Percentiles rank a stretch among this genome's conserved stretches.
Evolutionary conservation across 2,888 invertebrate species (phyloP).

Genomic region (Heteromyza rotundicornis): DNA sequence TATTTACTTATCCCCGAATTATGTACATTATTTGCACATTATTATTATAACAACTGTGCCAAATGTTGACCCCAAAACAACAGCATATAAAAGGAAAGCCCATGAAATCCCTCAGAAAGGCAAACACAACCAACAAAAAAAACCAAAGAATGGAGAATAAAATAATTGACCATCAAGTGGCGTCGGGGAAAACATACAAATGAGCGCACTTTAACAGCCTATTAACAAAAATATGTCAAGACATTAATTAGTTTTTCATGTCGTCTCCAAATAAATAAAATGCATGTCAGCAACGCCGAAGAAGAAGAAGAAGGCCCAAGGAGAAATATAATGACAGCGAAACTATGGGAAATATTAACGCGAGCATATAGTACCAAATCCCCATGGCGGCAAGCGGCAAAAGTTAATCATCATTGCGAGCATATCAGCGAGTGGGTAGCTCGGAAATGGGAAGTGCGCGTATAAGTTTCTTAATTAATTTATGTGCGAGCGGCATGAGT

Average conservation of each 20-base stretch:
- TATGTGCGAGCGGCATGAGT: no score
- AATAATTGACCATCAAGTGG: neutral
- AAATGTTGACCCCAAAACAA: no score
- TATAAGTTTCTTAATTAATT: neutral
- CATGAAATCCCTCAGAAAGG: no score
- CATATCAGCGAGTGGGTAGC: neutral
- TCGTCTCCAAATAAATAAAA: neutral
- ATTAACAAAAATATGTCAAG: slow-evolving; percentile 5
- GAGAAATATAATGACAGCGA: neutral
- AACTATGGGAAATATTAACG: neutral
- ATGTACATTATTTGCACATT: no score
- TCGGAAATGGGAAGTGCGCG: neutral
- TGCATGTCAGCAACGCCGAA: neutral
- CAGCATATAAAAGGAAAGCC: no score
- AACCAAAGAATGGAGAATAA: no score
- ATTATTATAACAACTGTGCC: no score
- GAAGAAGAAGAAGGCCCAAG: neutral
- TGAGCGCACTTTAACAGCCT: slow-evolving; percentile 5
- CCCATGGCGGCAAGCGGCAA: neutral
- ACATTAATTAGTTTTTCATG: slow-evolving; percentile 7
- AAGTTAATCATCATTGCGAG: neutral
- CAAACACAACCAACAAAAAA: no score
- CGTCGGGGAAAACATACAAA: slow-evolving; percentile 5
- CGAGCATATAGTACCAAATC: neutral
- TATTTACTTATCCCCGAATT: no score